Percentiles rank a stretch among this genome's conserved stretches.
Conservation (phyloP, 2,797 vertebrate species). For the Spondyliosoma cantharus region DNA sequence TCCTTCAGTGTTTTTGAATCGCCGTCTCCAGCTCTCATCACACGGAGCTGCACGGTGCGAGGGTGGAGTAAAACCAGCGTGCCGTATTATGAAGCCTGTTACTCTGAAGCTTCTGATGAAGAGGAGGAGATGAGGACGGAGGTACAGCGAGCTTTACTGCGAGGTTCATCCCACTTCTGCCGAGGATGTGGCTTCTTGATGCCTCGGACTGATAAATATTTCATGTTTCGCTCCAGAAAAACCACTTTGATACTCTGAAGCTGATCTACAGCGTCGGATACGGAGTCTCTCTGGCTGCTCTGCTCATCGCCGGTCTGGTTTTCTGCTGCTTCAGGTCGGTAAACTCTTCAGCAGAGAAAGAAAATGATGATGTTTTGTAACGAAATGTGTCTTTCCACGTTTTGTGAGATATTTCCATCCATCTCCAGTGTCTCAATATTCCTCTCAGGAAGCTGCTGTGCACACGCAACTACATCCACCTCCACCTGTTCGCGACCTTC, state of each 20-base stretch:
- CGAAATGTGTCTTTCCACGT: too few relatives aligned
- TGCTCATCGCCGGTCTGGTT: slow-evolving; percentile 2
- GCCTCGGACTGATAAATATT: not conserved
- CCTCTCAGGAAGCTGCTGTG: slow-evolving; percentile 83
- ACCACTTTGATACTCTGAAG: slow-evolving; percentile 21
- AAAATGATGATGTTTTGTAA: too few relatives aligned
- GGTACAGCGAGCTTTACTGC: too few relatives aligned
- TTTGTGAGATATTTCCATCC: not conserved
- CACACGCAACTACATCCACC: slow-evolving; percentile 84
- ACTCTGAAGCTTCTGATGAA: not conserved
- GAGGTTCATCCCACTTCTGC: not conserved
- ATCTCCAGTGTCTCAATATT: not conserved
- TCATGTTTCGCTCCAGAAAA: slow-evolving; percentile 18
- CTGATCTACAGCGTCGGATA: slow-evolving; percentile 39
- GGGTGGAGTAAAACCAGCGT: not conserved
- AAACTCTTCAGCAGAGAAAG: too few relatives aligned
- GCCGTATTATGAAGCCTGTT: not conserved
- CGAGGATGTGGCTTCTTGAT: not conserved
- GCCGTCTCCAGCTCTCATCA: not conserved
- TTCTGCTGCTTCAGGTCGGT: slow-evolving; percentile 34
- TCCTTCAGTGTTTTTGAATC: too few relatives aligned
- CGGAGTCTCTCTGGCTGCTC: slow-evolving; percentile 22
- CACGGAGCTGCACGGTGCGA: not conserved
- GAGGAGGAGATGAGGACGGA: not conserved
- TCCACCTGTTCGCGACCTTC: slow-evolving; percentile 85